A percentile compares a stretch with the other conserved stretches of the same genome.
Conservation (phyloP, 2,888 invertebrate species). For the Toxonevra muliebris region DNA sequence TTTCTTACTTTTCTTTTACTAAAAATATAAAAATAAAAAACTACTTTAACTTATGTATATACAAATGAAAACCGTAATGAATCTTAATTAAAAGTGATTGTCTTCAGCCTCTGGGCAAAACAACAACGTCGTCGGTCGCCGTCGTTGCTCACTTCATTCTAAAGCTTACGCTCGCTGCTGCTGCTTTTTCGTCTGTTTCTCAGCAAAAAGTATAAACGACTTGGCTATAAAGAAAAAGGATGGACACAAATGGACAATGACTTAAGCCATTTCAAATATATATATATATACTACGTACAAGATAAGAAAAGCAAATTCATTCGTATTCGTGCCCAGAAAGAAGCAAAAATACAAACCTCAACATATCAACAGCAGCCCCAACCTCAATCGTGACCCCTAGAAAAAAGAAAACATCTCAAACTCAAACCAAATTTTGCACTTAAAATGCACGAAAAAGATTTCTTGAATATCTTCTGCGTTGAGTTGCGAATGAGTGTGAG, state of each 20-base stretch:
- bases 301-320: background rate
- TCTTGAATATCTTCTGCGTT: background rate
- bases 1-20: background rate
- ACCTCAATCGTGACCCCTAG: too few species aligned
- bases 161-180: too few species aligned
- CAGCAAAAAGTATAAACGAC: too few species aligned
- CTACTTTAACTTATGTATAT: background rate
- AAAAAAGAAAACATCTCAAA: too few species aligned
- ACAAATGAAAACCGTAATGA: constrained; percentile 8
- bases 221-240: background rate
- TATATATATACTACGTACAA: background rate
- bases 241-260: constrained; percentile 11
- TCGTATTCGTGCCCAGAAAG: background rate
- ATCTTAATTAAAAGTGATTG: constrained; percentile 12
- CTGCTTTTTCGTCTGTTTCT: too few species aligned
- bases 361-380: too few species aligned
- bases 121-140: too few species aligned
- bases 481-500: background rate
- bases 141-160: too few species aligned
- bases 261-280: background rate
- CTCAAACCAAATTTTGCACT: background rate
- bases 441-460: background rate
- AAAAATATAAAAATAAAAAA: background rate
- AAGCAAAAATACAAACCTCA: too few species aligned
- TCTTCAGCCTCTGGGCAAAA: background rate